These are phyloP conservation scores for Dissostichus mawsoni DNA, from an alignment of 2,113 vertebrate genomes.

Conservation along the genomic window DNA sequence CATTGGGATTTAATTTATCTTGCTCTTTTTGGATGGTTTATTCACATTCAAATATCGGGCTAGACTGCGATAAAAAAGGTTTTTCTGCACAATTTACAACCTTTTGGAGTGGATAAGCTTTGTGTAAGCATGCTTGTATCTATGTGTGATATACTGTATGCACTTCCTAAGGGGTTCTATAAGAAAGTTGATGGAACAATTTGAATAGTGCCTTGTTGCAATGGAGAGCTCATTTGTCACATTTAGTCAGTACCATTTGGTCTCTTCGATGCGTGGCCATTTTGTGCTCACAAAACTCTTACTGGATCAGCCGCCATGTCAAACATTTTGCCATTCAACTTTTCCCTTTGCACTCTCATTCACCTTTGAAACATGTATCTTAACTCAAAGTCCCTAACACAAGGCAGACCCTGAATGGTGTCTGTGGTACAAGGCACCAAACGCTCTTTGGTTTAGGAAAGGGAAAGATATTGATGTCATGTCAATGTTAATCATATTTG, in stretches of 20 bases:
- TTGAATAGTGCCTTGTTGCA: conserved; percentile 3
- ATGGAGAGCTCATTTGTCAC: conserved; percentile 19
- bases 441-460: too few relatives aligned
- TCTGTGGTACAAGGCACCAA: too few relatives aligned
- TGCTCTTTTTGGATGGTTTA: conserved; percentile 18
- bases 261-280: conserved; percentile 20
- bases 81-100: conserved; percentile 6
- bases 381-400: neutral
- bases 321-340: conserved; percentile 3
- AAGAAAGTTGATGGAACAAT: neutral
- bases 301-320: neutral
- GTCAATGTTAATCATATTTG: too few relatives aligned
- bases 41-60: conserved; percentile 8
- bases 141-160: neutral
- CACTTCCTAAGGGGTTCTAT: neutral
- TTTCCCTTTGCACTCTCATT: too few relatives aligned
- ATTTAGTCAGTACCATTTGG: neutral
- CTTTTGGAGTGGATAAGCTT: neutral
- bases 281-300: conserved; percentile 37
- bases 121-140: neutral
- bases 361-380: neutral
- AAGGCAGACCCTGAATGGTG: too few relatives aligned
- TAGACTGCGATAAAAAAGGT: neutral
- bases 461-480: too few relatives aligned
- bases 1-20: conserved; percentile 39